These are phyloP conservation scores for Cryptosula pallasiana DNA, from an alignment of 2,888 invertebrate genomes.

Conservation along the genomic window DNA sequence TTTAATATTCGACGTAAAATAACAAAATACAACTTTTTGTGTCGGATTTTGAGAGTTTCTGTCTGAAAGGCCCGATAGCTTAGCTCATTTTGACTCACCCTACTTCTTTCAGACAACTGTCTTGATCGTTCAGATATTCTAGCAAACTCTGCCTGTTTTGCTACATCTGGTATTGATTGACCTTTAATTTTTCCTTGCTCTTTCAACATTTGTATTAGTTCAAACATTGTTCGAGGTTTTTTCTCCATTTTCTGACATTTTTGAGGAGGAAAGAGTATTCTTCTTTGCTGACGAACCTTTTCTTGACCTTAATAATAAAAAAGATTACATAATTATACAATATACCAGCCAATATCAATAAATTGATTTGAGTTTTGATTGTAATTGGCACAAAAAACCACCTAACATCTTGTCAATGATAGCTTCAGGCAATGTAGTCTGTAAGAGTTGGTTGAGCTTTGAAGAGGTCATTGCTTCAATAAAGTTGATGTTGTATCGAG, in stretches of 20 bases:
- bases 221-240: background rate
- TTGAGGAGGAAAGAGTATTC: background rate
- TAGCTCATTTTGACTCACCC: too few species aligned
- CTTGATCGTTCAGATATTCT: background rate
- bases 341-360: too few species aligned
- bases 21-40: too few species aligned
- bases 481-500: background rate
- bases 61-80: too few species aligned
- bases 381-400: too few species aligned
- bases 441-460: constrained; percentile 9
- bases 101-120: background rate
- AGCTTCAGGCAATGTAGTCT: background rate
- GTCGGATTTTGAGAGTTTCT: too few species aligned
- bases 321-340: background rate
- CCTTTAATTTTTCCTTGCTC: background rate
- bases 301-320: constrained; percentile 5
- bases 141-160: background rate
- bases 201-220: background rate
- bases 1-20: too few species aligned
- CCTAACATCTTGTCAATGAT: constrained; percentile 18
- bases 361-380: too few species aligned
- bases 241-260: background rate
- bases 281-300: constrained; percentile 1
- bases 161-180: background rate
- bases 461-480: constrained; percentile 9